Evolutionary conservation across 2,797 vertebrate species (phyloP).

Genomic region (Hydrocynus forskahlii): DNA sequence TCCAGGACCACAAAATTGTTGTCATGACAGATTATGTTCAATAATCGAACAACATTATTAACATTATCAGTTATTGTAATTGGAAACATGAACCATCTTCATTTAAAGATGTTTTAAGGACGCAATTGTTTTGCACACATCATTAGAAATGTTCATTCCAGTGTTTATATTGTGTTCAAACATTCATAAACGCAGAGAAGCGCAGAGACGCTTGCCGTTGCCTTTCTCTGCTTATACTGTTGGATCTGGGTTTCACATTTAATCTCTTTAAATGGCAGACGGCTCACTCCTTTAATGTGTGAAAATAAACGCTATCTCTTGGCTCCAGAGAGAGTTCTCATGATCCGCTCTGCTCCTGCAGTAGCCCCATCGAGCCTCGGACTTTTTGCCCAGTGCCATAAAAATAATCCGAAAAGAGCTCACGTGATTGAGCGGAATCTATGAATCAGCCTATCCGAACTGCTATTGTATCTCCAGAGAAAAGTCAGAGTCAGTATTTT

Average conservation of each 20-base stretch:
- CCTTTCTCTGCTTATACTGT: neutral
- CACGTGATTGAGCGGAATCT: conserved; percentile 29
- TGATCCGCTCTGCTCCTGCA: neutral
- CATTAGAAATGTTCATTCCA: no score
- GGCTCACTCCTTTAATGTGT: neutral
- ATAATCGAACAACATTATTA: no score
- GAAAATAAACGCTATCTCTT: neutral
- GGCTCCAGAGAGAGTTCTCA: neutral
- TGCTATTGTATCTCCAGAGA: neutral
- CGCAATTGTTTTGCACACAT: no score
- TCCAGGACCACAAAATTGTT: no score
- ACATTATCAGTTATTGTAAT: no score
- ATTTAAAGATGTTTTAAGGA: no score
- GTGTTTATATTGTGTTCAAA: no score
- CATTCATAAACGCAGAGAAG: neutral
- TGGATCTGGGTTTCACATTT: neutral
- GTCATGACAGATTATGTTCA: no score
- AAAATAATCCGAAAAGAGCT: conserved; percentile 17
- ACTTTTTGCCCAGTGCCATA: neutral
- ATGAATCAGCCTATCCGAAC: conserved; percentile 32
- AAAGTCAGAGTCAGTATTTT: conserved; percentile 21
- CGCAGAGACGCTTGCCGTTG: neutral
- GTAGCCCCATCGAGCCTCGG: neutral
- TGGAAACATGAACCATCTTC: no score
- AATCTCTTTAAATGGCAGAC: neutral